phyloP scores from a whole-genome alignment of 2,113 vertebrate genomes.

The Variabilichromis moorii region DNA sequence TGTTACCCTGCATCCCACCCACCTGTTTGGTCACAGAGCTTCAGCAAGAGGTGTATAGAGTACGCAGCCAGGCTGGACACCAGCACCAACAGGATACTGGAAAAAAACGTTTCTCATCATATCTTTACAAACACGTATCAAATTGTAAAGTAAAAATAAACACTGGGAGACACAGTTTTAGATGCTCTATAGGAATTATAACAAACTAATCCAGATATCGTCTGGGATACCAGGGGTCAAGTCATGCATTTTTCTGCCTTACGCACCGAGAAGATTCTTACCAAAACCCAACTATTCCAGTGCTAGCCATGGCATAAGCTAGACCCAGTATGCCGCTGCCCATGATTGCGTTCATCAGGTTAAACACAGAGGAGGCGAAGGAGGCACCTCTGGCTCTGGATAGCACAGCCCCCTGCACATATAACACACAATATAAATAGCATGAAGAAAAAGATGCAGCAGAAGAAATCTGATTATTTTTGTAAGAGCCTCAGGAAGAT shows the following conservation, averaged over 20 bases:
- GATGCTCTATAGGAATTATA: neutral
- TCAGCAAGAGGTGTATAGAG: slow-evolving; percentile 88
- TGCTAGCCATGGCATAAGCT: slow-evolving; percentile 87
- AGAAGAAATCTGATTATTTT: neutral
- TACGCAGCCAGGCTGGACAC: slow-evolving; percentile 82
- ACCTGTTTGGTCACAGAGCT: slow-evolving; percentile 90
- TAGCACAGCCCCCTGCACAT: slow-evolving; percentile 52
- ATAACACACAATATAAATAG: neutral
- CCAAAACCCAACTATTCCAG: slow-evolving; percentile 89
- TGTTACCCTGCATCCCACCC: slow-evolving; percentile 39
- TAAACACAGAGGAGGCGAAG: slow-evolving; percentile 85
- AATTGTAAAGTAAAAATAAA: neutral
- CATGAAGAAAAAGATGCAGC: neutral
- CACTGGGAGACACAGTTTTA: neutral
- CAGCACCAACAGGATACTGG: slow-evolving; percentile 80
- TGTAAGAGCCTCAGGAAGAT: neutral
- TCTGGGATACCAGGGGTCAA: neutral
- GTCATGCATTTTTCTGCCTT: neutral
- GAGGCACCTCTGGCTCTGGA: slow-evolving; percentile 71
- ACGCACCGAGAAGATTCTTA: slow-evolving; percentile 44
- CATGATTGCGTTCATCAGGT: slow-evolving; percentile 95
- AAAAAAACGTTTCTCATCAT: neutral
- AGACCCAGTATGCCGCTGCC: slow-evolving; percentile 92
- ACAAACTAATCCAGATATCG: neutral
- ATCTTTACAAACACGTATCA: neutral